Percentiles rank a stretch among this genome's conserved stretches.
These are phyloP conservation scores for Acanthacorydalis orientalis DNA, from an alignment of 2,888 invertebrate species.

Conservation along the genomic window DNA sequence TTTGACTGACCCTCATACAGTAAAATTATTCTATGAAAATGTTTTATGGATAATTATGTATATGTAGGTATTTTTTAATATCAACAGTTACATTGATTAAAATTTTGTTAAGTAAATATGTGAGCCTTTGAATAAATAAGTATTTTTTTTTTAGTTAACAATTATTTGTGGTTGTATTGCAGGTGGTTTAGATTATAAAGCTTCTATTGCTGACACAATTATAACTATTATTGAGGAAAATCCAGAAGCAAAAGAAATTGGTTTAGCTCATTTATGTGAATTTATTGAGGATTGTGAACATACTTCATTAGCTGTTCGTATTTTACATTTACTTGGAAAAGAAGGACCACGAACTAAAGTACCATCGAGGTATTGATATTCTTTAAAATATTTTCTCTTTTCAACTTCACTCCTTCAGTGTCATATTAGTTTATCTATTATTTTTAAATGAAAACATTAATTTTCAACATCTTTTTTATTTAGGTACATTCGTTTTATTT, in stretches of 20 bases:
- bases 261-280: constrained; percentile 91
- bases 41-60: too few species aligned
- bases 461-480: constrained; percentile 9
- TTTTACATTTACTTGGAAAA: constrained; percentile 86
- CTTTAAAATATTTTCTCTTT: neutral
- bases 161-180: neutral
- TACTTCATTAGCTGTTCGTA: constrained; percentile 86
- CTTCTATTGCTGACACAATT: constrained; percentile 95
- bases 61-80: too few species aligned
- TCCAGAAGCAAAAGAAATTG: constrained; percentile 92
- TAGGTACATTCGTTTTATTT: constrained; percentile 67
- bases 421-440: neutral
- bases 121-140: too few species aligned
- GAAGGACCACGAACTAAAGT: constrained; percentile 94
- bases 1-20: too few species aligned
- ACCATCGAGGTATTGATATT: constrained; percentile 46
- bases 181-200: constrained; percentile 93
- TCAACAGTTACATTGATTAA: too few species aligned
- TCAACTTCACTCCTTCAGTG: neutral
- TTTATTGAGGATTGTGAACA: constrained; percentile 99
- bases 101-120: too few species aligned
- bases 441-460: neutral
- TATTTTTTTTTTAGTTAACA: too few species aligned
- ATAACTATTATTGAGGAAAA: constrained; percentile 96
- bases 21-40: too few species aligned